Evolutionary conservation across 1,140 invertebrate species (phyloP).

Genomic region (Zaprionus kolodkinae): DNA sequence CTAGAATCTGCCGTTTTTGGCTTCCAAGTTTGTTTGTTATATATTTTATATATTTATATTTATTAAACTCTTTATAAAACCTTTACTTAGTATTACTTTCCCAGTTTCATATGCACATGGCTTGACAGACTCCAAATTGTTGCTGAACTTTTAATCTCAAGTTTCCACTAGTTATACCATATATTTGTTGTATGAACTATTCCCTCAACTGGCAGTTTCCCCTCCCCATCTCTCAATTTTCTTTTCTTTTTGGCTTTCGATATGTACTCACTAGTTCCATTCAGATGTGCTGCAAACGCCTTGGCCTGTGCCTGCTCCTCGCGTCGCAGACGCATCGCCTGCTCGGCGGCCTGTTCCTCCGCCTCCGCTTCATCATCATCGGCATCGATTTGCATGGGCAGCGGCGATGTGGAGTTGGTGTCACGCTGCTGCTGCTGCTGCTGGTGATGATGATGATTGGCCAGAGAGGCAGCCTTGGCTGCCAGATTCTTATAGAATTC

Average conservation of each 20-base stretch:
- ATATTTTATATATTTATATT: too few species aligned
- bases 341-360: slow-evolving; percentile 54
- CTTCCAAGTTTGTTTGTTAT: too few species aligned
- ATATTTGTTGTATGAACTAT: neutral
- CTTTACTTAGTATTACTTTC: too few species aligned
- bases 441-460: slow-evolving; percentile 56
- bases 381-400: slow-evolving; percentile 81
- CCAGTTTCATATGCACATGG: too few species aligned
- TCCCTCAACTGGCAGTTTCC: slow-evolving; percentile 31
- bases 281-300: slow-evolving; percentile 86
- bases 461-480: slow-evolving; percentile 75
- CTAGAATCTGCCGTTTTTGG: too few species aligned
- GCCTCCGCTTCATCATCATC: slow-evolving; percentile 49
- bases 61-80: too few species aligned
- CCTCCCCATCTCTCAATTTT: neutral
- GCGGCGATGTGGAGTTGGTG: slow-evolving; percentile 57
- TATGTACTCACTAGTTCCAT: slow-evolving; percentile 90
- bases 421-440: slow-evolving; percentile 12
- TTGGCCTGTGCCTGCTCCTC: slow-evolving; percentile 83
- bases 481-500: slow-evolving; percentile 82
- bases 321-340: slow-evolving; percentile 65
- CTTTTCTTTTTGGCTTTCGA: slow-evolving; percentile 69
- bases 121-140: too few species aligned
- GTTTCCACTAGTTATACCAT: too few species aligned
- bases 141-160: too few species aligned